Percentiles rank a stretch among this genome's conserved stretches.
phyloP scores from a whole-genome alignment of 2,888 invertebrate species.

The Watsonalla binaria region DNA sequence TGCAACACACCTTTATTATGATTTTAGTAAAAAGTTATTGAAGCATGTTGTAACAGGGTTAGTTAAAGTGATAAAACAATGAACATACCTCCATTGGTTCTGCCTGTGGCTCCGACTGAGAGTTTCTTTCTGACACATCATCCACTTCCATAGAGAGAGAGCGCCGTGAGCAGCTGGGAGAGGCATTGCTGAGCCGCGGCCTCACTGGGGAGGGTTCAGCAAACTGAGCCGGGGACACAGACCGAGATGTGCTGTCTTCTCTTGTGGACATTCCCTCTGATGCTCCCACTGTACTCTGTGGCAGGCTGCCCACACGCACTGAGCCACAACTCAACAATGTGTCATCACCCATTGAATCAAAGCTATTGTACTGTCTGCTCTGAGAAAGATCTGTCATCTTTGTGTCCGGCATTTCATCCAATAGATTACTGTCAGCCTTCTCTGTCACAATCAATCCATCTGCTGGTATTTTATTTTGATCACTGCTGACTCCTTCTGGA shows the following conservation, averaged over 20 bases:
- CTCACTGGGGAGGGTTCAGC: conserved; percentile 66
- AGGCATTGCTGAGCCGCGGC: conserved; percentile 53
- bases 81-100: conserved; percentile 69
- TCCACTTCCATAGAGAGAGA: conserved; percentile 74
- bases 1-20: too few species aligned
- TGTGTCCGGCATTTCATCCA: conserved; percentile 74
- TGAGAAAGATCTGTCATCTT: conserved; percentile 75
- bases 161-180: conserved; percentile 69
- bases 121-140: conserved; percentile 67
- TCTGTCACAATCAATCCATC: conserved; percentile 73
- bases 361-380: conserved; percentile 70
- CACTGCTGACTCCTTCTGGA: conserved; percentile 53
- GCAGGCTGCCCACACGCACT: conserved; percentile 59
- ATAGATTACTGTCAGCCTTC: conserved; percentile 65
- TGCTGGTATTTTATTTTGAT: conserved; percentile 62
- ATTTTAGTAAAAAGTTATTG: neutral
- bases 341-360: conserved; percentile 73
- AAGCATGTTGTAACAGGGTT: neutral
- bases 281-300: conserved; percentile 55
- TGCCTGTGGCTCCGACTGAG: conserved; percentile 60
- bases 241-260: conserved; percentile 67
- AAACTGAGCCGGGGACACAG: conserved; percentile 71
- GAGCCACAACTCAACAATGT: conserved; percentile 67
- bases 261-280: conserved; percentile 57
- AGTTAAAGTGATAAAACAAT: neutral